A percentile compares a stretch with the other conserved stretches of the same genome.
These are phyloP conservation scores for Anastatus disparis DNA, from an alignment of 1,140 invertebrate species.

Conservation along the genomic window DNA sequence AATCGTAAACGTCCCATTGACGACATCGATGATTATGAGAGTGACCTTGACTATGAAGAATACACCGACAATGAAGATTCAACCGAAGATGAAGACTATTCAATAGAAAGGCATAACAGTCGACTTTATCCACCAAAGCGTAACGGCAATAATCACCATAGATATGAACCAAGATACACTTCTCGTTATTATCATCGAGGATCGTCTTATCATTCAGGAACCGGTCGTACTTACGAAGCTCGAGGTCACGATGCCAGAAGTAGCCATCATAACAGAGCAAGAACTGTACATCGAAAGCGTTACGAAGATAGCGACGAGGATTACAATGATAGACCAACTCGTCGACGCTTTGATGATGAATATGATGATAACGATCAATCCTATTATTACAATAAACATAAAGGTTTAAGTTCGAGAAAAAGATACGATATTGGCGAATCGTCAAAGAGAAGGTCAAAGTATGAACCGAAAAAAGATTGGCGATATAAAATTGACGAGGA, in stretches of 20 bases:
- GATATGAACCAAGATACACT: conserved; percentile 1
- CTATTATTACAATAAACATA: too few species aligned
- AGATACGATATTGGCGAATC: conserved; percentile 27
- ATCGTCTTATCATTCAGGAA: neutral
- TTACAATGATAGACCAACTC: conserved; percentile 19
- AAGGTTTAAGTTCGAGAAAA: too few species aligned
- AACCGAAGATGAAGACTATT: too few species aligned
- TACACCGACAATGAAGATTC: conserved; percentile 34
- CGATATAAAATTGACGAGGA: conserved; percentile 32
- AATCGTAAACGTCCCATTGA: conserved; percentile 14
- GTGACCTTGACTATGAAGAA: conserved; percentile 32
- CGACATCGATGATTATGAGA: conserved; percentile 9
- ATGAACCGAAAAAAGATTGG: conserved; percentile 18
- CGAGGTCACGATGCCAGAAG: neutral
- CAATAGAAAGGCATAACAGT: neutral
- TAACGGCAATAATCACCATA: neutral
- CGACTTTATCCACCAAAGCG: neutral
- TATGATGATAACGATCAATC: conserved; percentile 35
- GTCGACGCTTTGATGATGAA: conserved; percentile 13
- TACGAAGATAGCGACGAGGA: conserved; percentile 37
- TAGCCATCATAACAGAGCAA: neutral
- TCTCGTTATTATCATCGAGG: neutral
- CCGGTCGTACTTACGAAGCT: neutral
- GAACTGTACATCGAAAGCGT: conserved; percentile 28
- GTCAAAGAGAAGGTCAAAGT: conserved; percentile 13